A percentile compares a stretch with the other conserved stretches of the same genome.
Conservation (phyloP, 1,140 invertebrate genomes). For the Planococcus citri region DNA sequence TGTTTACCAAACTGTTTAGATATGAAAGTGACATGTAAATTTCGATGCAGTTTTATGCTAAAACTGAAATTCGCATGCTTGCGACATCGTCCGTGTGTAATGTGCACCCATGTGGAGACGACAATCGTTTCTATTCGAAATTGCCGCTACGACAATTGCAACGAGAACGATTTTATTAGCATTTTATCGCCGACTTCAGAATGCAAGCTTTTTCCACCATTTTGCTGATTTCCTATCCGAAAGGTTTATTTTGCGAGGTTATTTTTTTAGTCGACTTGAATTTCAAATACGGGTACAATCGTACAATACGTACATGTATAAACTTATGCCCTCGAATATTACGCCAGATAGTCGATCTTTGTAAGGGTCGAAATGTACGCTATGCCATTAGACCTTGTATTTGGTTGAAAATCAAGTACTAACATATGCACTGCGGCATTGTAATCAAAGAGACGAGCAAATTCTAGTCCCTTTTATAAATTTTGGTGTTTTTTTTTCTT, state of each 20-base stretch:
- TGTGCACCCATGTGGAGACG: background rate
- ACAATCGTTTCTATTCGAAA: background rate
- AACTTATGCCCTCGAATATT: no score
- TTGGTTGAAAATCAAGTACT: no score
- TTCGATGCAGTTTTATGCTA: background rate
- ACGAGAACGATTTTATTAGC: constrained; percentile 1
- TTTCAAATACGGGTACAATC: background rate
- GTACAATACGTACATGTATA: no score
- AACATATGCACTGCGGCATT: no score
- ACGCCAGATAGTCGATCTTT: no score
- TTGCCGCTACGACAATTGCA: background rate
- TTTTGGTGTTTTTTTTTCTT: no score
- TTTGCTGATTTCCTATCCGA: background rate
- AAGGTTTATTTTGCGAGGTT: background rate
- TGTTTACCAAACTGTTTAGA: constrained; percentile 2
- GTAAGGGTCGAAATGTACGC: no score
- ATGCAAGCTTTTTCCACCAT: background rate
- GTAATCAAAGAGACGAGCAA: no score
- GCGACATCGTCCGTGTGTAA: background rate
- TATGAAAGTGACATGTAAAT: constrained; percentile 7
- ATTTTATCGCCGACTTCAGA: background rate
- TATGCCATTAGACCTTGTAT: no score
- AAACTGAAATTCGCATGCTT: background rate
- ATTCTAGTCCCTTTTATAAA: no score
- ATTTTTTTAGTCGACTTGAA: background rate